Evolutionary conservation across 2,888 invertebrate genomes (phyloP).

Genomic region (Coleophora flavipennella): DNA sequence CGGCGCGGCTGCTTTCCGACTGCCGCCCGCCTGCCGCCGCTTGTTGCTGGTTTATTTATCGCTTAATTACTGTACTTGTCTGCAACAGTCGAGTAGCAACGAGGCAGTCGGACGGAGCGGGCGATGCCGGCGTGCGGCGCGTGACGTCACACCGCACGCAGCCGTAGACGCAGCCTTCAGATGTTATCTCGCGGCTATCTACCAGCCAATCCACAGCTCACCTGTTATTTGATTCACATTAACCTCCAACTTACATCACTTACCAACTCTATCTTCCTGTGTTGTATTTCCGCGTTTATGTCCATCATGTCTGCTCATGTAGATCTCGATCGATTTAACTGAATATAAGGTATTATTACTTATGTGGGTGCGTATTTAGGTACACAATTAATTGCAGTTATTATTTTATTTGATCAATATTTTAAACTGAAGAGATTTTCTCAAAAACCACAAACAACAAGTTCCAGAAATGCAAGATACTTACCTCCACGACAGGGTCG

Average conservation of each 20-base stretch:
- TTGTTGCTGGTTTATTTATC: slow-evolving; percentile 64
- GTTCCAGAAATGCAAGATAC: no score
- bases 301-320: not conserved
- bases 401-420: no score
- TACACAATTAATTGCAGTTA: no score
- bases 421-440: no score
- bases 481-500: no score
- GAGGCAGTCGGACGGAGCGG: slow-evolving; percentile 38
- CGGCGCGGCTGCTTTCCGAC: slow-evolving; percentile 64
- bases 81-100: slow-evolving; percentile 52
- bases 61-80: slow-evolving; percentile 70
- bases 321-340: not conserved
- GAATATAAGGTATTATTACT: no score
- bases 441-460: no score
- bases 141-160: slow-evolving; percentile 42
- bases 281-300: slow-evolving; percentile 40
- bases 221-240: slow-evolving; percentile 51
- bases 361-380: no score
- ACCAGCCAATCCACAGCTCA: slow-evolving; percentile 40
- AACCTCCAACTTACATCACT: slow-evolving; percentile 52
- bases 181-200: slow-evolving; percentile 41
- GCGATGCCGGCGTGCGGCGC: slow-evolving; percentile 62
- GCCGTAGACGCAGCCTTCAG: slow-evolving; percentile 45
- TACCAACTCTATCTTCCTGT: slow-evolving; percentile 41
- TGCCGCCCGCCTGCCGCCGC: slow-evolving; percentile 65